Base-by-base conservation (phyloP, 2,888 invertebrate species). In the Altica lythri region DNA sequence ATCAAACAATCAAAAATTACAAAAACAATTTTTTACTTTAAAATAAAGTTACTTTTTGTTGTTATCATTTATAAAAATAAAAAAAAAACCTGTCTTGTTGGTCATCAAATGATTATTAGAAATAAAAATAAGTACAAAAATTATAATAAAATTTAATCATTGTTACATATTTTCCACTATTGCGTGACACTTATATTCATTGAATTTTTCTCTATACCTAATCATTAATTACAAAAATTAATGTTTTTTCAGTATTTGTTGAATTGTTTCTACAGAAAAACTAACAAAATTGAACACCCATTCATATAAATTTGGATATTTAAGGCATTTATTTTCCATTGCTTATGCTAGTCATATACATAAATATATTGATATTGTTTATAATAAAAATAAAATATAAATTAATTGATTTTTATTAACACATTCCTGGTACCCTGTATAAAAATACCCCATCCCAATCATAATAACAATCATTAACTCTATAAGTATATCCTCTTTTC, bases 381-480 rank as follows among this genome's bases (percentile, higher is more conserved):
- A 61, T 67, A 66, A 66, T 56, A 62, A 62, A 52, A 30, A 30
- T 8, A 4, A 12, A 30, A 30, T 2, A 30, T 12, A 9, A 13
- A 2, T 29, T 8, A 34, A 37, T 30, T 42, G 32, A 8, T 47
- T 59, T 45, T 49, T 45, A 49, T 70, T 69, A 70, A 43, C 60
- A 61, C 82, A 88, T 83, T 55, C 89, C 89, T 59, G 89, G 84
- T 37, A 90, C 87, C 68, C 89, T 80, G 71, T 90, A 92, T 50
- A 92, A 78, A 78, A 92, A 90, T 71, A 79, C 80, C 0, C 92
- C 92, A 78, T 90, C 87, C 71, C 85, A 81, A 70, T 90, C 89
- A 75, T 92, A 92, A 72, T 85, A 92, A 65, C 88, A 87, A 75
- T 92, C 89, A 59, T 86, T 83, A 0, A 90, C 79, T 76, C 86